Base-by-base conservation (phyloP, 1,140 invertebrate species). In the Asbolus verrucosus region DNA sequence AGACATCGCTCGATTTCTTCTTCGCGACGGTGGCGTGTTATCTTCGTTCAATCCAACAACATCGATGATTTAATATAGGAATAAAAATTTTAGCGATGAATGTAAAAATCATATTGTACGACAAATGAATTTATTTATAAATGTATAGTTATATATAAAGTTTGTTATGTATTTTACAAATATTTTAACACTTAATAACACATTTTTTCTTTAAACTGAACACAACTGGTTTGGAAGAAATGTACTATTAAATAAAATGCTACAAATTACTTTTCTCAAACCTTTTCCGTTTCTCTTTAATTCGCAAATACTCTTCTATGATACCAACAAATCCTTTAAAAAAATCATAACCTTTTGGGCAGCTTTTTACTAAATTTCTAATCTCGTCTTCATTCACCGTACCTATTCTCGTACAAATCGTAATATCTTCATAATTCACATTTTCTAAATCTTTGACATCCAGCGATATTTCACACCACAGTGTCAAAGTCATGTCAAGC, bases 21-120 rank as follows among this genome's bases (percentile, higher is more conserved):
- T 36, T 36, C 5, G 5, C 11, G 11, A 11, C 33, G 11, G 33
- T 11, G 33, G 11, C 11, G 33, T n/a, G n/a, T 3, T n/a, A 6
- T 11, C 33, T 11, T 4, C 33, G 3, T 4, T 36, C 24, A 27
- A 27, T 4, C 8, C 24, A 4, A 27, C 24, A 36, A 43, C 39
- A 43, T 43, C 39, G 39, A 43, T 43, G 13, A 43, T 43, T 30
- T 30, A 30, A 8, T 30, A 30, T 8, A 8, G 8, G 24, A 38
- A 38, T 38, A 38, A 38, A 16, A 46, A 19, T 27, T 54, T 54
- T 54, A 54, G 46, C 46, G 19, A 14, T 30, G 21, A 54, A 54
- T 54, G 46, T 50, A 24, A 24, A 36, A 36, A 50, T 43, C 19
- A 50, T 50, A 50, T 27, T 50, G 43, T 54, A 54, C 11, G 14